Percentiles rank a stretch among this genome's conserved stretches.
Evolutionary conservation across 2,888 invertebrate species (phyloP).

Genomic region (Caenorhabditis macrosperma): DNA sequence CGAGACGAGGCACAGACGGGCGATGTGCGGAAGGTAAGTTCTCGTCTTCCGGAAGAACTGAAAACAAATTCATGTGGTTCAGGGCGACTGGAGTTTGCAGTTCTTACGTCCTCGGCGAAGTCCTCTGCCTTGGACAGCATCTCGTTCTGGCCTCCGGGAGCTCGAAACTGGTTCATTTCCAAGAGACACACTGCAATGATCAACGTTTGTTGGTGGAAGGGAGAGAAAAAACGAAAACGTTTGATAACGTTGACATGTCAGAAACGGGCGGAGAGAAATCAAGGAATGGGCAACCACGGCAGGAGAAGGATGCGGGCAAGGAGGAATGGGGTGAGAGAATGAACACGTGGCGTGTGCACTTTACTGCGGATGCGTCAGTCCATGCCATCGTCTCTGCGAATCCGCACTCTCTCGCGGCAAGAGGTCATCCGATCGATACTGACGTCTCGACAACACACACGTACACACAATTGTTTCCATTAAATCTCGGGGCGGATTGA

Average conservation of each 20-base stretch:
- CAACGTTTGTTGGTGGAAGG: neutral
- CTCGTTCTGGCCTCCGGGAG: slow-evolving; percentile 65
- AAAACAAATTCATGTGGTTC: slow-evolving; percentile 13
- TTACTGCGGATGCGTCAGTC: slow-evolving; percentile 18
- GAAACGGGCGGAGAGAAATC: slow-evolving; percentile 13
- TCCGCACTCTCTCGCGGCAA: neutral
- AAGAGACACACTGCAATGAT: slow-evolving; percentile 15
- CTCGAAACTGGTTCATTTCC: slow-evolving; percentile 71
- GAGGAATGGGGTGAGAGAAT: slow-evolving; percentile 20
- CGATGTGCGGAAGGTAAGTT: slow-evolving; percentile 91
- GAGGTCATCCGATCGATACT: slow-evolving; percentile 44
- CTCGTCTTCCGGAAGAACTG: slow-evolving; percentile 80
- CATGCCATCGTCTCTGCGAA: slow-evolving; percentile 20
- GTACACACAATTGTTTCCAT: slow-evolving; percentile 40
- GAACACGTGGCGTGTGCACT: slow-evolving; percentile 60
- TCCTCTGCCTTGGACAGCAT: slow-evolving; percentile 76
- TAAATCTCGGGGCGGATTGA: neutral
- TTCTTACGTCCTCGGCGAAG: slow-evolving; percentile 78
- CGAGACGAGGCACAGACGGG: slow-evolving; percentile 95
- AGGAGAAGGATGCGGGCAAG: neutral
- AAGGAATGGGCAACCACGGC: slow-evolving; percentile 12
- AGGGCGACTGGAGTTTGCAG: no score
- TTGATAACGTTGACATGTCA: slow-evolving; percentile 24
- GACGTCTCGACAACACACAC: slow-evolving; percentile 15
- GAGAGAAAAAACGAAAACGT: slow-evolving; percentile 8